Conservation (phyloP, 1,140 invertebrate species). For the Gonatopus flavifemur region DNA sequence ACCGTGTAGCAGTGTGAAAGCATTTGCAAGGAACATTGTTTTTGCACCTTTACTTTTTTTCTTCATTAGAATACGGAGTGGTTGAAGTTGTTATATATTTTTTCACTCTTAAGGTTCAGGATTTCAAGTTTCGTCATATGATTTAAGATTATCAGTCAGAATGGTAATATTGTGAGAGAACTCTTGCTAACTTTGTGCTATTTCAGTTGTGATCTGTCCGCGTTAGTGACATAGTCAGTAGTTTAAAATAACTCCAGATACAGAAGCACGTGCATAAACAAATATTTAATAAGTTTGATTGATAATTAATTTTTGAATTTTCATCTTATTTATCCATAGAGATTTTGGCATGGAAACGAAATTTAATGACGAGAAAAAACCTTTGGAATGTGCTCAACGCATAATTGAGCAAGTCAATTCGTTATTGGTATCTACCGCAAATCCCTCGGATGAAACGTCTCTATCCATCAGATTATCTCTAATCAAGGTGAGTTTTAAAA, state of each 20-base stretch:
- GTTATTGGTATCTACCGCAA: conserved; percentile 64
- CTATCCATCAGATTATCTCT: conserved; percentile 64
- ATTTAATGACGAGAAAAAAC: conserved; percentile 34
- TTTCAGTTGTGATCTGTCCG: conserved; percentile 52
- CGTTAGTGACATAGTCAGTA: conserved; percentile 40
- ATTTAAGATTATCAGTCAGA: no score
- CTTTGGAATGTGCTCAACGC: conserved; percentile 49
- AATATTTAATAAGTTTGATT: not conserved
- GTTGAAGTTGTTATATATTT: no score
- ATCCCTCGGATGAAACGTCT: conserved; percentile 69
- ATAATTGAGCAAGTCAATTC: conserved; percentile 60
- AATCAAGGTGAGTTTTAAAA: conserved; percentile 67
- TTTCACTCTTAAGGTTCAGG: no score
- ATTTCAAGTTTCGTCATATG: no score
- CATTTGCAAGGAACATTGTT: no score
- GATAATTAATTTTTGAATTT: not conserved
- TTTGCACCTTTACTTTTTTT: no score
- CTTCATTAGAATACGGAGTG: no score
- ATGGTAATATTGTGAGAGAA: conserved; percentile 17
- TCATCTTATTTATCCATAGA: conserved; percentile 23
- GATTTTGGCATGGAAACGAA: conserved; percentile 40
- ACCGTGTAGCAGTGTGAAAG: no score
- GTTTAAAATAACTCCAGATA: conserved; percentile 39
- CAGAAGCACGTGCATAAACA: conserved; percentile 7
- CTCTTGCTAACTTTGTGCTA: conserved; percentile 39